Evolutionary conservation across 2,888 invertebrate species (phyloP).

Genomic region (Archaeoteleia sp.): DNA sequence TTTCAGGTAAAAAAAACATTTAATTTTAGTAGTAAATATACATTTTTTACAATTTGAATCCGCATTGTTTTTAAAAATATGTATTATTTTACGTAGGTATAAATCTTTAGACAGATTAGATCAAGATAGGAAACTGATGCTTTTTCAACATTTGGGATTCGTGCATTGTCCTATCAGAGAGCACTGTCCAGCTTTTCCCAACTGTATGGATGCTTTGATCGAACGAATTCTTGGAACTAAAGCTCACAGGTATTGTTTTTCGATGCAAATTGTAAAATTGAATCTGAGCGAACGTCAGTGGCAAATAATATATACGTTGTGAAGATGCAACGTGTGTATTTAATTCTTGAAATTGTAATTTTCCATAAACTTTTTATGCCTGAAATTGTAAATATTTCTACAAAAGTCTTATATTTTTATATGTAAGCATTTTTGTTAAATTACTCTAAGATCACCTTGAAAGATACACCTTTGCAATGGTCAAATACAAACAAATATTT

Average conservation of each 20-base stretch:
- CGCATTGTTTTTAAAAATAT: no score
- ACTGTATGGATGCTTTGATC: slow-evolving; percentile 86
- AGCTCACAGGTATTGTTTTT: slow-evolving; percentile 78
- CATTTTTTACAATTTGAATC: slow-evolving; percentile 8
- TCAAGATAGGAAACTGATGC: slow-evolving; percentile 94
- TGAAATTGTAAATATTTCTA: no score
- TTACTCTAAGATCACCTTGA: no score
- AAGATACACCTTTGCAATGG: no score
- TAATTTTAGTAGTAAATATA: no score
- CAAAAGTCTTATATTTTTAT: no score
- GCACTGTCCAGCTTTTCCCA: slow-evolving; percentile 93
- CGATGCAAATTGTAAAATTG: slow-evolving; percentile 2
- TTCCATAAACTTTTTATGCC: no score
- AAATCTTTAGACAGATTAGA: slow-evolving; percentile 95
- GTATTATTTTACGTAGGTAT: slow-evolving; percentile 80
- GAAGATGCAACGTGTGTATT: no score
- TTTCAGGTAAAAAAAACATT: slow-evolving; percentile 81
- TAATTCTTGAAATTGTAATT: no score
- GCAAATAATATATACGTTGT: no score
- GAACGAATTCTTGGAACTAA: slow-evolving; percentile 83
- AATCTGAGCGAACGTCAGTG: no score
- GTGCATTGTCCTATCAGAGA: slow-evolving; percentile 96
- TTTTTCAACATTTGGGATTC: slow-evolving; percentile 96
- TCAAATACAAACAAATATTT: slow-evolving; percentile 16
- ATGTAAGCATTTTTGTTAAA: no score